phyloP scores from a whole-genome alignment of 2,797 vertebrate genomes.

The Threskiornis aethiopicus region DNA sequence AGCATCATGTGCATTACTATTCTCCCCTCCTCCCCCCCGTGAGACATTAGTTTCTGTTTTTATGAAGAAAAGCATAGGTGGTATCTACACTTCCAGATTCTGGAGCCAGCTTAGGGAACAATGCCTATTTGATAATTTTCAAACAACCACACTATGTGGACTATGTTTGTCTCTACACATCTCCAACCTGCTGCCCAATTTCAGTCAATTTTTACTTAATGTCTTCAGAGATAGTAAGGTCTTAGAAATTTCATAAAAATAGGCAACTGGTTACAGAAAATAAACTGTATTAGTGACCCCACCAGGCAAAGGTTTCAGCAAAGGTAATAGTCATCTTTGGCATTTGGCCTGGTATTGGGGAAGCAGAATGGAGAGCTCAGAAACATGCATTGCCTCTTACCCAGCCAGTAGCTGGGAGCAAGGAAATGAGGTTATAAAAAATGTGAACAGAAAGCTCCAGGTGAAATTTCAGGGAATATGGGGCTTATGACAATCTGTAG shows the following conservation, averaged over 20 bases:
- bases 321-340: not conserved
- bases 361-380: not conserved
- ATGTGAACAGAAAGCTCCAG: not conserved
- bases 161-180: not conserved
- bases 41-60: not conserved
- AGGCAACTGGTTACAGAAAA: not conserved
- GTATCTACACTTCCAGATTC: not conserved
- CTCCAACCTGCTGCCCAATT: not conserved
- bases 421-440: not conserved
- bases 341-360: not conserved
- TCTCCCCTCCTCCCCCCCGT: not conserved
- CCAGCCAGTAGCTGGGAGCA: not conserved
- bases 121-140: not conserved
- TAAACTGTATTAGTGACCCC: not conserved
- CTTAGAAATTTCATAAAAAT: not conserved
- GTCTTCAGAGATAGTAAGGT: not conserved
- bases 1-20: not conserved
- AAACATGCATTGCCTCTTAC: not conserved
- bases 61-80: not conserved
- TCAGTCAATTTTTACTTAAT: not conserved
- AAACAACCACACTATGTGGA: not conserved
- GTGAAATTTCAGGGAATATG: not conserved
- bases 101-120: not conserved
- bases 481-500: not conserved
- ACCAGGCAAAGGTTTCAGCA: not conserved